phyloP scores from a whole-genome alignment of 2,113 vertebrate genomes.

The Pandion haliaetus region DNA sequence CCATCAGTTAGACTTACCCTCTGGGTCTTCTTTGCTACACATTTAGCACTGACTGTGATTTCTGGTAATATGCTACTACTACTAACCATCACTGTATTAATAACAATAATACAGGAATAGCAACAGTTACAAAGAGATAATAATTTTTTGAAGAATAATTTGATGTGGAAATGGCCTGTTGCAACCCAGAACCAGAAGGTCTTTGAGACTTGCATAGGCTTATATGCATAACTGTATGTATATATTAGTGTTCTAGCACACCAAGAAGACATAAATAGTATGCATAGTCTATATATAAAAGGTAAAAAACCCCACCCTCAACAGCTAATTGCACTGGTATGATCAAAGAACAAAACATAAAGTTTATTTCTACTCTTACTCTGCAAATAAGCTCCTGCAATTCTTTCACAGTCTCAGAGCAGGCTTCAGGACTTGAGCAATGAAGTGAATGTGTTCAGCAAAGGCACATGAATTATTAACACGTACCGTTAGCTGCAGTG shows the following conservation, averaged over 20 bases:
- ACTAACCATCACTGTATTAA: not conserved
- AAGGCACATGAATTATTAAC: not conserved
- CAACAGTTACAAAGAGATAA: not conserved
- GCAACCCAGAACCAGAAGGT: not conserved
- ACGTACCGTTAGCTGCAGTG: not conserved
- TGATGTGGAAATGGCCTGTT: not conserved
- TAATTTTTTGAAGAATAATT: not conserved
- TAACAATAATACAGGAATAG: not conserved
- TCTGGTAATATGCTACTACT: not conserved
- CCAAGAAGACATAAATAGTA: not conserved
- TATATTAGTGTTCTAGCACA: not conserved
- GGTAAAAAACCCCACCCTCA: rapidly evolving
- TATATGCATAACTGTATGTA: not conserved
- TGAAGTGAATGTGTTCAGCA: not conserved
- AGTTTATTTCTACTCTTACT: not conserved
- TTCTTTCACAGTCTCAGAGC: not conserved
- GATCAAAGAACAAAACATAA: not conserved
- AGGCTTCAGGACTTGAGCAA: not conserved
- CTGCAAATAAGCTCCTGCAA: not conserved
- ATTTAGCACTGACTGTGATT: not conserved
- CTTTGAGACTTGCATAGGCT: not conserved
- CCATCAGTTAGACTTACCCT: not conserved
- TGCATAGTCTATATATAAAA: not conserved
- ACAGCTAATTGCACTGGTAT: not conserved
- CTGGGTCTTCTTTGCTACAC: not conserved